Evolutionary conservation across 2,888 invertebrate species (phyloP), one percentile per base, ranked within the genome.

Genomic region (Villa cingulata): DNA sequence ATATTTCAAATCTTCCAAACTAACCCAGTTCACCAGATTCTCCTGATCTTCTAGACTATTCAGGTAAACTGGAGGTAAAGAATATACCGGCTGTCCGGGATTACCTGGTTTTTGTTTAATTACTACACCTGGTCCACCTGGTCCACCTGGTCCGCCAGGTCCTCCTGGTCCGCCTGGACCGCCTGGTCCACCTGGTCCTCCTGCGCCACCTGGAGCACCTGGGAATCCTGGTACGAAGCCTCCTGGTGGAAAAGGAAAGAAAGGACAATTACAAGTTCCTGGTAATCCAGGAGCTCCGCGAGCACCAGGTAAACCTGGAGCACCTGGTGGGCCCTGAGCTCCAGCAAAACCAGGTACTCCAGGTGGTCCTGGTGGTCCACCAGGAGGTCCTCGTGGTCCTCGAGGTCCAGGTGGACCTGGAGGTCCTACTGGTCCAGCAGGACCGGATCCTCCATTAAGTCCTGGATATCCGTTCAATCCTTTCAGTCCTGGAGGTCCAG

Each of bases 221-320:
- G 36, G 14, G 32, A 23, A n/a, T 23, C 29, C 29, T 3, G 29
- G 29, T 32, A 32, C 12, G 12, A 9, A 3, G 1, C 4, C 29
- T 12, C 12, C 12, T 32, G 3, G 3, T 12, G 12, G 29, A 12
- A 9, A 9, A 12, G 81, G 78, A 61, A 23, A 23, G 23, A 23
- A 23, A 7, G 23, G 23, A 23, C 23, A 23, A 23, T 23, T 7
- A 23, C 23, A 23, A 23, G 83, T 82, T 27, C 86, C 86, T 20
- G 81, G 76, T 2, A 74, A 66, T 41, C 88, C 88, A 58, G 73
- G 70, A 1, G 65, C 23, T 23, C 23, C 23, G 23, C 5, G 23
- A 6, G 7, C 17, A n/a, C 54, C 54, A 9, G 45, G 41, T 12
- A 79, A 73, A 15, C 86, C 84, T 18, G 72, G 56, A 41, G 72